Evolutionary conservation across 2,113 vertebrate species (phyloP).

Genomic region (Carlito syrichta): DNA sequence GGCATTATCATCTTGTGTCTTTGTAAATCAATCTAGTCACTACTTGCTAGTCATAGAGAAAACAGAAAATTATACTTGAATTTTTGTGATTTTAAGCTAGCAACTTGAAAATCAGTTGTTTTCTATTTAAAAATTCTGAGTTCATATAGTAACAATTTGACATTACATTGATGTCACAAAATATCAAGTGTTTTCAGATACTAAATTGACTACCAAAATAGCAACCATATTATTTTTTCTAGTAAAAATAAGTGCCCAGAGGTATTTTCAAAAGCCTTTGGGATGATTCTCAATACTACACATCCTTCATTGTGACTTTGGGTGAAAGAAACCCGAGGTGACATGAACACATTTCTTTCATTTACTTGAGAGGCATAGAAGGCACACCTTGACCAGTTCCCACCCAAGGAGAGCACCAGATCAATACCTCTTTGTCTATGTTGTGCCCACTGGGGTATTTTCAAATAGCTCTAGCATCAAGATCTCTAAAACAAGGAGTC

Average conservation of each 20-base stretch:
- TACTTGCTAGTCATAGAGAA: rapidly evolving
- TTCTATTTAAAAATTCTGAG: background rate
- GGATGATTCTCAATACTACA: too few species aligned
- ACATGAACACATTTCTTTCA: rapidly evolving
- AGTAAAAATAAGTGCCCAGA: rapidly evolving
- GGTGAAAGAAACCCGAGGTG: background rate
- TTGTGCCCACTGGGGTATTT: background rate
- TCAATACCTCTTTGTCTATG: too few species aligned
- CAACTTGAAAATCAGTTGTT: background rate
- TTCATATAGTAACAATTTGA: background rate
- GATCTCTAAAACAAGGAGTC: background rate
- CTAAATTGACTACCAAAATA: background rate
- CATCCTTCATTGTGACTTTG: rapidly evolving
- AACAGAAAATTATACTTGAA: background rate
- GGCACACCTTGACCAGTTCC: rapidly evolving
- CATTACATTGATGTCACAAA: background rate
- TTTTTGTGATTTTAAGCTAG: background rate
- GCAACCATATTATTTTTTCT: background rate
- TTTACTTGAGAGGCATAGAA: rapidly evolving
- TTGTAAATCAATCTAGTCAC: background rate
- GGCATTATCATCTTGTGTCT: too few species aligned
- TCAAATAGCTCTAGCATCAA: background rate
- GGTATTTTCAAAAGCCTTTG: background rate
- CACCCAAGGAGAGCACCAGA: too few species aligned
- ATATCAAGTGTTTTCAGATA: background rate